Conservation (phyloP, 2,797 vertebrate genomes). For the Chanos chanos region DNA sequence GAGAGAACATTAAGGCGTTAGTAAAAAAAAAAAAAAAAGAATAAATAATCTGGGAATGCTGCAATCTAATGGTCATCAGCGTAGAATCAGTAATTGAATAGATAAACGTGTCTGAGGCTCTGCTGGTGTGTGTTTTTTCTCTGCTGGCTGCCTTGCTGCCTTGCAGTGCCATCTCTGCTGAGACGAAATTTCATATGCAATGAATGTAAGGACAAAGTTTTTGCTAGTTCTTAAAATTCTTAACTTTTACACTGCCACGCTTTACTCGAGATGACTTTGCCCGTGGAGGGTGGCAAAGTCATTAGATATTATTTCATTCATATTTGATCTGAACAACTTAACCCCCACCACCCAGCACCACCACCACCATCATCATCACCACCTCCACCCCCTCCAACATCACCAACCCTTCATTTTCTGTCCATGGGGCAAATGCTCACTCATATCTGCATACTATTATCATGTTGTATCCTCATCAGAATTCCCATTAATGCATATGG, state of each 20-base stretch:
- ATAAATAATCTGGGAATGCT: too few relatives aligned
- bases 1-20: not conserved
- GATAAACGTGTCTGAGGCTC: slow-evolving; percentile 14
- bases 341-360: not conserved
- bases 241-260: not conserved
- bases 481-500: slow-evolving; percentile 58
- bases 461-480: slow-evolving; percentile 50
- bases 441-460: slow-evolving; percentile 49
- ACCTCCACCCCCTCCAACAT: not conserved
- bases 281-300: slow-evolving; percentile 30
- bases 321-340: slow-evolving; percentile 49
- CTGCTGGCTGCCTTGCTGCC: too few relatives aligned
- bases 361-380: not conserved
- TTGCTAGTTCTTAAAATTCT: slow-evolving; percentile 9
- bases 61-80: slow-evolving; percentile 9
- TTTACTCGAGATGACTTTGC: slow-evolving; percentile 8
- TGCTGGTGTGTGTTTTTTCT: slow-evolving; percentile 15
- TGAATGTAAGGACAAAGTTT: slow-evolving; percentile 22
- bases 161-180: too few relatives aligned
- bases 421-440: slow-evolving; percentile 41
- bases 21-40: not conserved
- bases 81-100: slow-evolving; percentile 27
- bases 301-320: slow-evolving; percentile 48
- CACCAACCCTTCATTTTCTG: not conserved
- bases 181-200: slow-evolving; percentile 25